These are phyloP conservation scores for Plotosus lineatus DNA, from an alignment of 2,113 vertebrate genomes.

Conservation along the genomic window DNA sequence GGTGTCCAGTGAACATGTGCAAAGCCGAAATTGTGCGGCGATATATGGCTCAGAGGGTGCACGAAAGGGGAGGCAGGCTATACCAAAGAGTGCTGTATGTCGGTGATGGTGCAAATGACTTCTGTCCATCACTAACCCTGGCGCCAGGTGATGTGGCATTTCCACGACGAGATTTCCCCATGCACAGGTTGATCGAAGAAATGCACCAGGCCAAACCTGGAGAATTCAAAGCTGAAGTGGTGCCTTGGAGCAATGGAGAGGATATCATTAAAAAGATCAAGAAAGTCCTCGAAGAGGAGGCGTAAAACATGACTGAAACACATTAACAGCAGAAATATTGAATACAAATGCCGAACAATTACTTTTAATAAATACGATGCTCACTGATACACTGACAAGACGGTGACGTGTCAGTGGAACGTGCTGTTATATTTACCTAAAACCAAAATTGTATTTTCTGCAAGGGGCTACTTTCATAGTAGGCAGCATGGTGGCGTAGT, in stretches of 20 bases:
- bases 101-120: slow-evolving; percentile 95
- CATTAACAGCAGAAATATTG: not conserved
- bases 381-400: not conserved
- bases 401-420: not conserved
- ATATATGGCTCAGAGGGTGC: slow-evolving; percentile 80
- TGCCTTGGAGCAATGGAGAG: slow-evolving; percentile 83
- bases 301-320: not conserved
- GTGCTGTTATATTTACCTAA: not conserved
- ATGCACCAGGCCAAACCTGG: slow-evolving; percentile 79
- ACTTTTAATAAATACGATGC: not conserved
- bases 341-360: not conserved
- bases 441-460: not conserved
- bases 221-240: slow-evolving; percentile 80
- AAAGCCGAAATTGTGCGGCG: slow-evolving; percentile 85
- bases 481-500: too few relatives aligned
- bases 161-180: slow-evolving; percentile 85
- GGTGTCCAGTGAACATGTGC: slow-evolving; percentile 94
- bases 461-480: not conserved
- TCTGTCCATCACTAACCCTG: slow-evolving; percentile 83
- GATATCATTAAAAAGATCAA: slow-evolving; percentile 83
- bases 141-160: slow-evolving; percentile 82
- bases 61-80: slow-evolving; percentile 75
- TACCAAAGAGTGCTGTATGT: slow-evolving; percentile 89
- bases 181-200: slow-evolving; percentile 87
- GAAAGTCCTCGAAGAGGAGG: slow-evolving; percentile 74